phyloP scores from a whole-genome alignment of 35 echinoderm and acorn worm species.

The Apostichopus californicus region DNA sequence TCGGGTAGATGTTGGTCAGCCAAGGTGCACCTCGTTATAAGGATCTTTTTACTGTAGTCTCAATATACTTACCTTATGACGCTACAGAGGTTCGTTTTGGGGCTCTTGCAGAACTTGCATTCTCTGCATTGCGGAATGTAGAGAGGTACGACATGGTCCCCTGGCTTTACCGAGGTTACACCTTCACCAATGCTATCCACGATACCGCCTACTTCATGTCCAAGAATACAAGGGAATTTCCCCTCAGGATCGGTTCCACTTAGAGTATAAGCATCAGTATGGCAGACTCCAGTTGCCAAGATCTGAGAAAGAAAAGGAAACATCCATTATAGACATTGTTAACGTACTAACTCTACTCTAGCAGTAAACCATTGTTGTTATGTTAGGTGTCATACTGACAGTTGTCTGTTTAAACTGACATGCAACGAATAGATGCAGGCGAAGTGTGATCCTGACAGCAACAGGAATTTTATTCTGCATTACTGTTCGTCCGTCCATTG shows the following conservation, averaged over 20 bases:
- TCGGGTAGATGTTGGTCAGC: too few species aligned
- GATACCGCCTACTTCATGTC: conserved; percentile 93
- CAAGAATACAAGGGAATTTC: conserved; percentile 88
- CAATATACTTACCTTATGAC: conserved; percentile 67
- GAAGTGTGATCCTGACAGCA: too few species aligned
- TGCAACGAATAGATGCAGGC: too few species aligned
- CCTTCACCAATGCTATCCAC: conserved; percentile 95
- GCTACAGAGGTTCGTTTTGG: conserved; percentile 92
- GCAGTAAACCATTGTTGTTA: too few species aligned
- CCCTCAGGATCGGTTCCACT: conserved; percentile 88
- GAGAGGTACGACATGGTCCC: conserved; percentile 94
- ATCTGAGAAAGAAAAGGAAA: conserved; percentile 58
- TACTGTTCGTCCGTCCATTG: too few species aligned
- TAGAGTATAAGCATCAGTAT: conserved; percentile 84
- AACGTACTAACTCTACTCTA: too few species aligned
- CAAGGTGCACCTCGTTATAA: too few species aligned
- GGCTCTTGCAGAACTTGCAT: conserved; percentile 93
- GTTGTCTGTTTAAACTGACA: too few species aligned
- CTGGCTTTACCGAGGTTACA: conserved; percentile 79
- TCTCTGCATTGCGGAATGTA: conserved; percentile 93
- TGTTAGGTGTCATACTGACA: too few species aligned
- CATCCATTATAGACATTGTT: too few species aligned
- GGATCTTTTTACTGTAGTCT: too few species aligned
- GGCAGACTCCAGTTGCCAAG: conserved; percentile 91
- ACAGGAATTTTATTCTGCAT: too few species aligned